Conservation (phyloP, 2,113 vertebrate genomes). For the Psammodynastes pulverulentus region DNA sequence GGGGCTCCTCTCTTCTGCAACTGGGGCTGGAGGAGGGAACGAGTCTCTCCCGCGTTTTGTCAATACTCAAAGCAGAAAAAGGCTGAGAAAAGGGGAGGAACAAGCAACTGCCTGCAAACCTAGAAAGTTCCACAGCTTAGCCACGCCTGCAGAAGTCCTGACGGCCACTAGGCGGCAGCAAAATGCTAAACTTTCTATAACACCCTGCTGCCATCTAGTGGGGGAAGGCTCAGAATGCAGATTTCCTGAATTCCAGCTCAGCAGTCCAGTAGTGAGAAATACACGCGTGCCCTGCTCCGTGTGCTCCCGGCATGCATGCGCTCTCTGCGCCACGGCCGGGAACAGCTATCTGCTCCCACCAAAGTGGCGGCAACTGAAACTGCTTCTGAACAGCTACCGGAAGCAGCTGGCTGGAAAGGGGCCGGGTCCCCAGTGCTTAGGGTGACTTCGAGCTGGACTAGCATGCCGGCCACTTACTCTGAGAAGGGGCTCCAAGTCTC, state of each 20-base stretch:
- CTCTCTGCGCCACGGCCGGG: not conserved
- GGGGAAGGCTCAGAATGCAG: not conserved
- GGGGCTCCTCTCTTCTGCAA: not conserved
- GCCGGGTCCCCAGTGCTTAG: not conserved
- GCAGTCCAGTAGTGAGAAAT: not conserved
- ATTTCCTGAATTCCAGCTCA: not conserved
- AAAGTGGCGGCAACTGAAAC: not conserved
- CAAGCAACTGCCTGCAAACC: not conserved
- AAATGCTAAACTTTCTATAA: not conserved
- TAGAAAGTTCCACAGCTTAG: not conserved
- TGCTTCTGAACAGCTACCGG: not conserved
- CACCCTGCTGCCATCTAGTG: not conserved
- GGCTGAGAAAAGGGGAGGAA: not conserved
- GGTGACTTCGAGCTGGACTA: rapidly evolving
- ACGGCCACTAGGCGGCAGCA: not conserved
- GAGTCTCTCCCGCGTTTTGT: not conserved
- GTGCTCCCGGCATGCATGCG: not conserved
- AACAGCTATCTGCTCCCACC: not conserved
- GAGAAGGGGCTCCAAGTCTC: conserved; percentile 71
- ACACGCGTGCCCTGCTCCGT: not conserved
- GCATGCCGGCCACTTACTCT: conserved; percentile 75
- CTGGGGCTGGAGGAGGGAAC: not conserved
- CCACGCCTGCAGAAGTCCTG: not conserved
- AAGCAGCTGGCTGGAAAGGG: too few relatives aligned
- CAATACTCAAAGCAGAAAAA: not conserved